A percentile compares a stretch with the other conserved stretches of the same genome.
These are phyloP conservation scores for silkworm (Bombyx mori) DNA, from an alignment of 1,140 invertebrate species.

Conservation along the genomic window ASM3026992v2 NC_085110.1:9895501-9896000, in stretches of 20 bases:
- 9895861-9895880: conserved; percentile 37
- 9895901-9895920: conserved; percentile 33
- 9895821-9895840: conserved; percentile 75
- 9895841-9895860: conserved; percentile 45
- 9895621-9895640: no score
- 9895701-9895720: background rate
- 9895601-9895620: no score
- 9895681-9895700: no score
- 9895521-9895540: no score
- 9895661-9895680: no score
- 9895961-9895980: no score
- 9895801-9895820: conserved; percentile 86
- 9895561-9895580: no score
- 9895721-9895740: background rate
- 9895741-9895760: background rate
- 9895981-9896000: no score
- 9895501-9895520: no score
- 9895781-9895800: conserved; percentile 76
- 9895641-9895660: no score
- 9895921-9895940: conserved; percentile 34
- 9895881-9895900: conserved; percentile 44
- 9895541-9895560: no score
- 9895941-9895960: conserved; percentile 25
- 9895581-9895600: no score
- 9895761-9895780: conserved; percentile 62